These are phyloP conservation scores for mouse (Mus musculus) DNA, from an alignment of 2,113 vertebrate species.

Conservation along the genomic window DNA sequence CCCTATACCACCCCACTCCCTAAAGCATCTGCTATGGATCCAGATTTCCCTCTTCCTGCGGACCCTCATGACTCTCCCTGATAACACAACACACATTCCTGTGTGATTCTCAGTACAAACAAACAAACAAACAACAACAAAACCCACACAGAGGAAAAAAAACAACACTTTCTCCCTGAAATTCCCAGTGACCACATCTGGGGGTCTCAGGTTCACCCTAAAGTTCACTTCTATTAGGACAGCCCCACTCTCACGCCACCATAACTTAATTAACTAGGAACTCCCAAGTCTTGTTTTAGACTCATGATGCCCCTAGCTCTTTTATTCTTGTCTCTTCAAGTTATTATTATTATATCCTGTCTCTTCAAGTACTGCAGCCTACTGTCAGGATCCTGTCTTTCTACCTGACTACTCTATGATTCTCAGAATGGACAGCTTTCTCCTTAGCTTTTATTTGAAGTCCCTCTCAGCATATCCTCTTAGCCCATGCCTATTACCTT, in stretches of 20 bases:
- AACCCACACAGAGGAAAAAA: neutral
- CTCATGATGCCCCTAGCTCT: neutral
- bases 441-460: neutral
- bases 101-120: neutral
- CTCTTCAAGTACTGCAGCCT: neutral
- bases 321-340: neutral
- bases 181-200: neutral
- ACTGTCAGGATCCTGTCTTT: neutral
- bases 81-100: neutral
- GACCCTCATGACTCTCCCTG: neutral
- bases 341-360: neutral
- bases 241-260: too few relatives aligned
- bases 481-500: neutral
- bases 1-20: neutral
- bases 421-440: neutral
- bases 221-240: neutral
- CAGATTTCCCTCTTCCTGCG: neutral
- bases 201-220: neutral
- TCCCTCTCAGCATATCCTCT: neutral
- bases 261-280: too few relatives aligned
- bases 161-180: neutral
- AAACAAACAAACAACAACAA: too few relatives aligned
- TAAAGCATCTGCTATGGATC: neutral
- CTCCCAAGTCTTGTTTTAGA: neutral
- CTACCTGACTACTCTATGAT: neutral